phyloP scores from a whole-genome alignment of 1,140 invertebrate species.

The Diprion similis region DNA sequence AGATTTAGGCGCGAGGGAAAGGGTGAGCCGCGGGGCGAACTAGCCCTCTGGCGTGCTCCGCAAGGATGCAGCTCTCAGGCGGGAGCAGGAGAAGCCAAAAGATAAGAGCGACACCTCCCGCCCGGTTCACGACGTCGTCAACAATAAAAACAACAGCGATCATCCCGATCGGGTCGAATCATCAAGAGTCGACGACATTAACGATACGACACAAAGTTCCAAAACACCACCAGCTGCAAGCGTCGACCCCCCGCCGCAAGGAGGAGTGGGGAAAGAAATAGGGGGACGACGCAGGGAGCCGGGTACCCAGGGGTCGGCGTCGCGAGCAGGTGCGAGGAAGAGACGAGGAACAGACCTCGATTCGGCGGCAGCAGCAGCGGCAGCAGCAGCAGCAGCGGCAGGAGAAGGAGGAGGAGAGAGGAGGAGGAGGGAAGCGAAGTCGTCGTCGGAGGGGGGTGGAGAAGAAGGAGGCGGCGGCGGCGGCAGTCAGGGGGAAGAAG shows the following conservation, averaged over 20 bases:
- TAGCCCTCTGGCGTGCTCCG: slow-evolving; percentile 61
- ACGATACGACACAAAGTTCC: slow-evolving; percentile 46
- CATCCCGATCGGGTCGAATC: slow-evolving; percentile 27
- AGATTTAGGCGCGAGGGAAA: slow-evolving; percentile 35
- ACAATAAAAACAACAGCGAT: slow-evolving; percentile 44
- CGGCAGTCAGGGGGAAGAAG: slow-evolving; percentile 12
- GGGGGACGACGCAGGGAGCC: slow-evolving; percentile 45
- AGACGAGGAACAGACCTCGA: slow-evolving; percentile 35
- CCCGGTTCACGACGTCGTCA: slow-evolving; percentile 25
- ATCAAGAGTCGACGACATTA: slow-evolving; percentile 39
- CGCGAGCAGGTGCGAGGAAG: slow-evolving; percentile 28
- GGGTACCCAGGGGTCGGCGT: slow-evolving; percentile 35
- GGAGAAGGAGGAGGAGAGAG: slow-evolving; percentile 6
- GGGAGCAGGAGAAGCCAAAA: slow-evolving; percentile 59
- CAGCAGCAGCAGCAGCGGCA: slow-evolving; percentile 24
- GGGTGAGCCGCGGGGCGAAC: slow-evolving; percentile 52
- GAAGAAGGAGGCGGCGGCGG: slow-evolving; percentile 26
- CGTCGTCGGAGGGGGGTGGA: slow-evolving; percentile 12
- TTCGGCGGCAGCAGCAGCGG: slow-evolving; percentile 33
- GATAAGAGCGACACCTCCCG: slow-evolving; percentile 52
- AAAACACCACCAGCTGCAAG: slow-evolving; percentile 51
- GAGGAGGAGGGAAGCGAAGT: slow-evolving; percentile 20
- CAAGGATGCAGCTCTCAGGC: slow-evolving; percentile 63
- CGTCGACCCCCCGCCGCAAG: slow-evolving; percentile 54
- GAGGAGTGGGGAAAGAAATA: slow-evolving; percentile 52